phyloP scores from a whole-genome alignment of 2,113 vertebrate species.

The Hippocampus abdominalis region DNA sequence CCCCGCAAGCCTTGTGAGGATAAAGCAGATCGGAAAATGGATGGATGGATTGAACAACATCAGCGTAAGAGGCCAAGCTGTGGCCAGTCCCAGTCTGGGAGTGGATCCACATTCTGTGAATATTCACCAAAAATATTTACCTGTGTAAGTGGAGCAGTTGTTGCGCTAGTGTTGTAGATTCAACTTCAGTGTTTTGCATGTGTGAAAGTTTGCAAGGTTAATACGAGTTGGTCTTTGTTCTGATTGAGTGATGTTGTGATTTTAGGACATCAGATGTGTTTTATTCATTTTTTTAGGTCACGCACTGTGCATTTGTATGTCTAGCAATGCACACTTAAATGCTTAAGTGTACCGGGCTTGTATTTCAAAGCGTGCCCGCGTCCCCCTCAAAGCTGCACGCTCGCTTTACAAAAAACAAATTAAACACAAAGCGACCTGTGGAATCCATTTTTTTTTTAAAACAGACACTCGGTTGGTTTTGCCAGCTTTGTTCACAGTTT shows the following conservation, averaged over 20 bases:
- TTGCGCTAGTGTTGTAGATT: background rate
- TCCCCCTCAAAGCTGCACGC: constrained; percentile 13
- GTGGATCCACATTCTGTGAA: background rate
- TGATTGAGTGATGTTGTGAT: background rate
- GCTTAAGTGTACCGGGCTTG: constrained; percentile 8
- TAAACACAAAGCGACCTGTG: background rate
- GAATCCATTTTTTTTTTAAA: background rate
- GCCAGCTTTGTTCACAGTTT: constrained; percentile 3
- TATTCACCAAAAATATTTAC: background rate
- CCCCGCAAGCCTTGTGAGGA: too few species aligned
- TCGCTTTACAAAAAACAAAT: constrained; percentile 11
- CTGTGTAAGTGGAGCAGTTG: too few species aligned
- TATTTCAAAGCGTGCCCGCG: constrained; percentile 13
- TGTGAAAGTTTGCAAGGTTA: background rate
- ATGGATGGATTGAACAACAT: too few species aligned
- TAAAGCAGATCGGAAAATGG: too few species aligned
- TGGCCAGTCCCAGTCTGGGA: too few species aligned
- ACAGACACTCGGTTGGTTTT: background rate
- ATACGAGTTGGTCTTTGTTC: background rate
- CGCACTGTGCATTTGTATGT: background rate
- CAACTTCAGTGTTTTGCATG: background rate
- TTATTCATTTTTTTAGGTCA: background rate
- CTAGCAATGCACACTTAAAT: background rate
- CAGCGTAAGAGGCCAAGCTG: too few species aligned
- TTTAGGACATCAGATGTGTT: background rate